These are phyloP conservation scores for Toxotes jaculatrix DNA, from an alignment of 2,113 vertebrate species.

Conservation along the genomic window DNA sequence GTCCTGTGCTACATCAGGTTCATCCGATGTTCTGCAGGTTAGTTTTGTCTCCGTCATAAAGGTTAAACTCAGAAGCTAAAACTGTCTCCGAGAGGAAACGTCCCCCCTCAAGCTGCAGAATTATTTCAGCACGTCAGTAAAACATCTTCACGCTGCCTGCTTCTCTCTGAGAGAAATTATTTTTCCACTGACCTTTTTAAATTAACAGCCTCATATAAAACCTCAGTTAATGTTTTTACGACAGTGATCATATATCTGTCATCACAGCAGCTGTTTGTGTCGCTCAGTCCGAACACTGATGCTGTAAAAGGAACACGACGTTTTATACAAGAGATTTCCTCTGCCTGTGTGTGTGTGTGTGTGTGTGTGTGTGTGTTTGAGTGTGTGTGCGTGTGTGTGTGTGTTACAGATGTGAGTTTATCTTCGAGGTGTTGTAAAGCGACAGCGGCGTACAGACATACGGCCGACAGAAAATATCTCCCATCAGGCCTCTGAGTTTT, in stretches of 20 bases:
- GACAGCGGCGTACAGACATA: neutral
- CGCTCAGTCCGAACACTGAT: neutral
- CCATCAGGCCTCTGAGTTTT: slow-evolving; percentile 7
- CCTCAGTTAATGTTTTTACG: slow-evolving; percentile 45
- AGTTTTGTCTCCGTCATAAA: too few relatives aligned
- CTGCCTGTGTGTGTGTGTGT: neutral
- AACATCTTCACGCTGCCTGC: too few relatives aligned
- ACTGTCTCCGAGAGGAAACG: too few relatives aligned
- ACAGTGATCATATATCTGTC: slow-evolving; percentile 27
- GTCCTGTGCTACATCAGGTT: too few relatives aligned
- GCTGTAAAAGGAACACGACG: neutral
- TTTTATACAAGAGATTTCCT: neutral
- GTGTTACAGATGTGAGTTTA: neutral
- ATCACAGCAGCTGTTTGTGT: slow-evolving; percentile 5
- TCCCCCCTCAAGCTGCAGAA: too few relatives aligned
- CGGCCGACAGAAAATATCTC: slow-evolving; percentile 14
- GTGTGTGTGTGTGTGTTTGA: neutral
- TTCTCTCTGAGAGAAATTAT: neutral
- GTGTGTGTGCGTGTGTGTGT: too few relatives aligned
- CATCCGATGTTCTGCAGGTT: too few relatives aligned
- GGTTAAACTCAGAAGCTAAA: too few relatives aligned
- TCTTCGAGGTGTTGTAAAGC: slow-evolving; percentile 8
- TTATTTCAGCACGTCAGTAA: too few relatives aligned
- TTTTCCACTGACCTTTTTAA: slow-evolving; percentile 27
- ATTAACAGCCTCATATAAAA: slow-evolving; percentile 44